Evolutionary conservation across 2,113 vertebrate species (phyloP).

Genomic region (Otus sunia): DNA sequence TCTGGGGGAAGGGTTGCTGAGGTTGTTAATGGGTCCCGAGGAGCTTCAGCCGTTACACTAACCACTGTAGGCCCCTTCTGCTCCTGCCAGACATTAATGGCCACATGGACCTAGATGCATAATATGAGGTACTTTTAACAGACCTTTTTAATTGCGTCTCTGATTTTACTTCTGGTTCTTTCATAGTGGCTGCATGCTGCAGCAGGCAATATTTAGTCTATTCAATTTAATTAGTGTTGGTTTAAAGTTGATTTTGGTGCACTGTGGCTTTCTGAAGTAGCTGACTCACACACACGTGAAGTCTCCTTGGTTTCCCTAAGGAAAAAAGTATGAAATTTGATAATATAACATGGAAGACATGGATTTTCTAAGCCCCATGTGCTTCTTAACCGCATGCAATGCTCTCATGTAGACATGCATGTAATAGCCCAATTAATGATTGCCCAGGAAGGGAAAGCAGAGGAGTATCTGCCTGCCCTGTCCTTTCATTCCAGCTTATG

Average conservation of each 20-base stretch:
- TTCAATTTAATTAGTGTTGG: not conserved
- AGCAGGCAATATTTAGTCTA: not conserved
- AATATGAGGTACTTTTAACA: not conserved
- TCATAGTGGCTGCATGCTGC: not conserved
- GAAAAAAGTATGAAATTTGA: not conserved
- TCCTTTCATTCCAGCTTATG: not conserved
- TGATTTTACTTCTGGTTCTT: conserved; percentile 12
- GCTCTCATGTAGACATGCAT: not conserved
- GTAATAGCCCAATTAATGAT: not conserved
- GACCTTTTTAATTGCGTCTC: not conserved
- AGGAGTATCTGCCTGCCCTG: not conserved
- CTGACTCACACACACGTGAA: not conserved
- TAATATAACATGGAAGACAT: not conserved
- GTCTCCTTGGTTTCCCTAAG: not conserved
- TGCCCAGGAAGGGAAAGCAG: not conserved
- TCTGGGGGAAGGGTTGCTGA: conserved; percentile 20
- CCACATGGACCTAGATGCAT: not conserved
- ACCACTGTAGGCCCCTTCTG: not conserved
- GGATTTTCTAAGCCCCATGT: not conserved
- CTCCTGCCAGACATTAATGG: not conserved
- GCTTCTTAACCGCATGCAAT: not conserved
- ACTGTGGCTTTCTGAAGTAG: not conserved
- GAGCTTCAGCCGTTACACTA: not conserved
- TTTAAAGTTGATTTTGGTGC: not conserved
- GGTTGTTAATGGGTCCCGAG: not conserved